phyloP scores from a whole-genome alignment of 1,140 invertebrate species.

The Drosophila aff. region DNA sequence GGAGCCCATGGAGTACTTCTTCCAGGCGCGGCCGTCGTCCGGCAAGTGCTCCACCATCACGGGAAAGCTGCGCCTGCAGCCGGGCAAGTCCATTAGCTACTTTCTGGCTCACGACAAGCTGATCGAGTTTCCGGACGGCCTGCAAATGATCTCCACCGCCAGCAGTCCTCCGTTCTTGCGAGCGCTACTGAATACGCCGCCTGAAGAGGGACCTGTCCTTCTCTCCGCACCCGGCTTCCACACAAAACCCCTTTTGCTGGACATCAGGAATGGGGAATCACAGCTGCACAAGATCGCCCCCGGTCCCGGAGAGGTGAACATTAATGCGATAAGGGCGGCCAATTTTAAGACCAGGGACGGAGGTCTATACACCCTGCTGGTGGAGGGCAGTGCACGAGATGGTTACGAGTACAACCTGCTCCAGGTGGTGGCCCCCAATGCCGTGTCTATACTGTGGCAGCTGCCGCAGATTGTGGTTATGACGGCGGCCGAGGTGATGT shows the following conservation, averaged over 20 bases:
- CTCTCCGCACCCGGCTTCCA: constrained; percentile 12
- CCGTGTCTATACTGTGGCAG: constrained; percentile 92
- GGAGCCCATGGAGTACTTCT: constrained; percentile 26
- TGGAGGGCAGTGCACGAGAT: constrained; percentile 87
- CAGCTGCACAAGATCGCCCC: constrained; percentile 83
- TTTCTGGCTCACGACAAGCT: constrained; percentile 58
- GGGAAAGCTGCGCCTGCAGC: constrained; percentile 44
- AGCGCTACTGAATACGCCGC: constrained; percentile 63
- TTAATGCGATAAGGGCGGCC: constrained; percentile 69
- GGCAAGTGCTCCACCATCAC: constrained; percentile 51
- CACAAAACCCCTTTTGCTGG: not conserved
- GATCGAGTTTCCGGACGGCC: constrained; percentile 61
- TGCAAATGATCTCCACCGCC: constrained; percentile 22
- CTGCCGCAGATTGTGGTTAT: constrained; percentile 95
- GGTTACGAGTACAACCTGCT: constrained; percentile 52
- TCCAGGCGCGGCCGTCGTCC: constrained; percentile 30
- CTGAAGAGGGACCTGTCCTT: constrained; percentile 45
- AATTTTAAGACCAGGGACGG: constrained; percentile 85
- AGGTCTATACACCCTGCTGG: constrained; percentile 87
- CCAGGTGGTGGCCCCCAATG: constrained; percentile 88
- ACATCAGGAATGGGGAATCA: constrained; percentile 61
- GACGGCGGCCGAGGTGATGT: constrained; percentile 93
- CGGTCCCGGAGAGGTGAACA: constrained; percentile 80
- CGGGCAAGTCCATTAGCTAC: constrained; percentile 85
- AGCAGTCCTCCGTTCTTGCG: constrained; percentile 40